These are phyloP conservation scores for Lampropteryx suffumata DNA, from an alignment of 2,888 invertebrate genomes.

Conservation along the genomic window DNA sequence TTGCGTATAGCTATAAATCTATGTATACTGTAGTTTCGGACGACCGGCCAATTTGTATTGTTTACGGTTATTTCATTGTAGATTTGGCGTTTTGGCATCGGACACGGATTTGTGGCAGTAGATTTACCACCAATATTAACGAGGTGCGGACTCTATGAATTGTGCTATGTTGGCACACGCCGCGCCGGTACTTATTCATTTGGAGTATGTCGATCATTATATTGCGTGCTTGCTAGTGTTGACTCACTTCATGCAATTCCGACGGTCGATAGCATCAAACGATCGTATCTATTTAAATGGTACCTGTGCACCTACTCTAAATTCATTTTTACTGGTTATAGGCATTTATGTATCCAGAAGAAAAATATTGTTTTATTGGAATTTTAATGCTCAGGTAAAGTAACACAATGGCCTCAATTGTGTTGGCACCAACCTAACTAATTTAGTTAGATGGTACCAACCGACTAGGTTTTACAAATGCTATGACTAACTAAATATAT, in stretches of 20 bases:
- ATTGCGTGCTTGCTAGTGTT: constrained; percentile 16
- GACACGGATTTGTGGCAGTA: constrained; percentile 10
- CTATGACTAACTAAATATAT: no score
- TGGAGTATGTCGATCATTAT: constrained; percentile 15
- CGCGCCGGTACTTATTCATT: constrained; percentile 12
- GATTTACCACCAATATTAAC: constrained; percentile 28
- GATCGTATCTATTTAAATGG: background rate
- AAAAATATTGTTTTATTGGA: no score
- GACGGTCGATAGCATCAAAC: constrained; percentile 7
- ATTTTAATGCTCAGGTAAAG: no score
- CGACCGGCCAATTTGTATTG: constrained; percentile 28
- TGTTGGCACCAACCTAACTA: no score
- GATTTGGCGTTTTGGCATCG: constrained; percentile 34
- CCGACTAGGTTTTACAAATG: no score
- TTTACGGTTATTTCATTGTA: constrained; percentile 27
- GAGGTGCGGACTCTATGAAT: constrained; percentile 25
- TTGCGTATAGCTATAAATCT: constrained; percentile 15
- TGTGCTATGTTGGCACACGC: constrained; percentile 26
- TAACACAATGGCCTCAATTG: no score
- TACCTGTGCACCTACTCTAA: no score
- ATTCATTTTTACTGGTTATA: no score
- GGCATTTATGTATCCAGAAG: no score
- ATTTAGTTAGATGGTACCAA: no score
- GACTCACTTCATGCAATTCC: constrained; percentile 12
- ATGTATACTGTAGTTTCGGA: constrained; percentile 1